Evolutionary conservation across 2,888 invertebrate species (phyloP).

Genomic region (Pristionchus exspectatus): DNA sequence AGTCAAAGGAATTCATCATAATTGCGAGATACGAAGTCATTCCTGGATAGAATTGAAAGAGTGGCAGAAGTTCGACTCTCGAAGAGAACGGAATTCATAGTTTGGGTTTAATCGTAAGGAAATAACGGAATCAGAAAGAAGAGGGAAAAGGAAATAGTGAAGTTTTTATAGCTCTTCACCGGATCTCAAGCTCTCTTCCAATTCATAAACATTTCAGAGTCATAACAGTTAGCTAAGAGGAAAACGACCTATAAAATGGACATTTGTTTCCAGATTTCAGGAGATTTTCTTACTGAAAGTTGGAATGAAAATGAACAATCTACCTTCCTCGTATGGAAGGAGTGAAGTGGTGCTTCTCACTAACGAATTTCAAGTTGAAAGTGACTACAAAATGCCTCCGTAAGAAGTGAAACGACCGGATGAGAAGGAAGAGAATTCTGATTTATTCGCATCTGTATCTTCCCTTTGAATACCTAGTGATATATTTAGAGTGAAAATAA

Average conservation of each 20-base stretch:
- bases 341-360: constrained; percentile 28
- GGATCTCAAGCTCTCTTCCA: background rate
- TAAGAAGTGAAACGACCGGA: constrained; percentile 28
- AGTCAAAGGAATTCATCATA: constrained; percentile 45
- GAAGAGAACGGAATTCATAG: background rate
- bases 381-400: constrained; percentile 25
- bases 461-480: background rate
- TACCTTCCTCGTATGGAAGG: background rate
- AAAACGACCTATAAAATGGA: background rate
- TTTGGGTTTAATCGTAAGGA: background rate
- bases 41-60: background rate
- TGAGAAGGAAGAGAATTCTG: background rate
- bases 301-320: background rate
- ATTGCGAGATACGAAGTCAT: constrained; percentile 31
- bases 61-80: background rate
- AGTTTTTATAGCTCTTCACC: background rate
- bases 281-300: background rate
- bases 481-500: background rate
- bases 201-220: constrained; percentile 13
- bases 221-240: constrained; percentile 14
- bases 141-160: background rate
- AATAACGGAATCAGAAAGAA: background rate
- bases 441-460: background rate
- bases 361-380: constrained; percentile 37
- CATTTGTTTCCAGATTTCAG: background rate